Evolutionary conservation across 2,888 invertebrate genomes (phyloP), one percentile per base, ranked within the genome.

Genomic region (Nebria salina): DNA sequence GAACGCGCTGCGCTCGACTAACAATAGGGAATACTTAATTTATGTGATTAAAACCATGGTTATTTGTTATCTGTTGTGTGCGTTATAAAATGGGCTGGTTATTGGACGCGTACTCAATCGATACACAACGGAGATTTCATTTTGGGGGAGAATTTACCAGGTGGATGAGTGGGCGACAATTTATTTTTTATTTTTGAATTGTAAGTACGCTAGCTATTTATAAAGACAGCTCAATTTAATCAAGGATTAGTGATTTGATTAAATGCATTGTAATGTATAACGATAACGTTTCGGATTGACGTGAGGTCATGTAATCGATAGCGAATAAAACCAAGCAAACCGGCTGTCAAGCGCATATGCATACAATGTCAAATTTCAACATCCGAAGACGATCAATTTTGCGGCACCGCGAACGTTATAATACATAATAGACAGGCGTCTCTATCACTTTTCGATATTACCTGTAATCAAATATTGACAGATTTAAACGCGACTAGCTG

Each of bases 11-110:
- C 54, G 13, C 54, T 11, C 54, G 54, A 54, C 54, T 54, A 75
- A 80, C 80, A 80, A 80, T 80, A 42, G 75, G 41, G 75, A 43
- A 42, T 80, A 80, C 72, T 80, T 80, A 80, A 80, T 80, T 80
- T 80, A 80, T 80, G 80, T 80, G 80, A 80, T 80, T 78, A 78
- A 77, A 78, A 73, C 72, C 65, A 41, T 34, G 20, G 65, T 64
- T 75, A 80, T 80, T 80, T 66, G 80, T 80, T 80, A 80, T 80
- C 80, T 75, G 80, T 80, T 75, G 75, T 80, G 72, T 75, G 43
- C 34, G 70, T 75, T 68, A 68, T 74, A 80, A 80, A 80, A 79
- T 77, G 41, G 26, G 6, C 25, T 25, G 70, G 26, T 34, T 25
- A 34, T 34, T 70, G 11, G 70, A 25, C 5, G 70, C 20, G 70